Percentiles rank a stretch among this genome's conserved stretches.
Evolutionary conservation across 2,888 invertebrate genomes (phyloP).

Genomic region (Lasioglossum pauxillum): DNA sequence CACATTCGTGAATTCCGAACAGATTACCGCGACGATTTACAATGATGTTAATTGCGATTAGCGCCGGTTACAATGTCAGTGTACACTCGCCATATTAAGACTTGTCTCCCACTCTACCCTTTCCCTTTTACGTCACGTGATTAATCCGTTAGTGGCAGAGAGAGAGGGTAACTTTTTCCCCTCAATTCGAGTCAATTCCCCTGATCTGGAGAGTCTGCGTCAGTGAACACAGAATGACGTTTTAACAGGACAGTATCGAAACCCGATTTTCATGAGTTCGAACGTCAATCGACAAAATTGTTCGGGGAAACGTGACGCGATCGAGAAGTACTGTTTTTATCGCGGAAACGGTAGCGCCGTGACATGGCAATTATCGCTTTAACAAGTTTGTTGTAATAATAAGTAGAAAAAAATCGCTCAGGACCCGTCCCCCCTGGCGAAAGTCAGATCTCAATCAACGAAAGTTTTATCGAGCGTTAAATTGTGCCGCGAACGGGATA

Average conservation of each 20-base stretch:
- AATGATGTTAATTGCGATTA: neutral
- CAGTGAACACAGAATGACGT: neutral
- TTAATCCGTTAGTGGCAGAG: too few relatives aligned
- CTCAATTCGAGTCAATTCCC: too few relatives aligned
- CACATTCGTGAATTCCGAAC: neutral
- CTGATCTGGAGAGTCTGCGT: too few relatives aligned
- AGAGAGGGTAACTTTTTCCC: too few relatives aligned
- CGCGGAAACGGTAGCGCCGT: conserved; percentile 19
- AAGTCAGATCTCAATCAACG: conserved; percentile 48
- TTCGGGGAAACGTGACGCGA: neutral
- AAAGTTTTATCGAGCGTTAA: conserved; percentile 62
- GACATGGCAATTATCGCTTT: conserved; percentile 34
- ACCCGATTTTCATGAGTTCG: neutral
- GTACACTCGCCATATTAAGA: too few relatives aligned
- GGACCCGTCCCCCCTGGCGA: conserved; percentile 26
- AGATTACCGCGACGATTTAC: neutral
- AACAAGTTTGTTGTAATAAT: conserved; percentile 19
- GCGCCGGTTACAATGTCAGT: neutral
- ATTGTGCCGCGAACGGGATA: conserved; percentile 18
- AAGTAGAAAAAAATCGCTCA: conserved; percentile 17
- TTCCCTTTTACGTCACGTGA: too few relatives aligned
- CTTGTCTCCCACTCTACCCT: too few relatives aligned
- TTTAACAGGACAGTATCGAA: neutral
- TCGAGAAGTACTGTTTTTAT: conserved; percentile 7
- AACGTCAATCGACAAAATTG: neutral